Conservation (phyloP, 1,140 invertebrate species). For the Pollicipes pollicipes region DNA sequence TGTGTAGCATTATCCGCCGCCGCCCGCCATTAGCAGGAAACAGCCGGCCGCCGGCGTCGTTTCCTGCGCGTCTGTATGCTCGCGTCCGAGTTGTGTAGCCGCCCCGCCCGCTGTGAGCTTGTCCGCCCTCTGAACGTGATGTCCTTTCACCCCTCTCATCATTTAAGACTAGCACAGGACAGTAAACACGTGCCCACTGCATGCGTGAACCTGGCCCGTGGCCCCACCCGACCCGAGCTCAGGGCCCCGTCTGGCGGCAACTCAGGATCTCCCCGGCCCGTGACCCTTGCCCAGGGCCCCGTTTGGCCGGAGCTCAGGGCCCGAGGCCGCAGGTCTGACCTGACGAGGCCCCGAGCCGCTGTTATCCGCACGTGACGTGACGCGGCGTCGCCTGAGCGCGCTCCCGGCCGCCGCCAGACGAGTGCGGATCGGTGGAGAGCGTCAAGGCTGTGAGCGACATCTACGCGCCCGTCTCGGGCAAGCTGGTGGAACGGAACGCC, state of each 20-base stretch:
- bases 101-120: neutral
- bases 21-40: neutral
- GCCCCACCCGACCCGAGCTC: no score
- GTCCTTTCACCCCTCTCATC: slow-evolving; percentile 6
- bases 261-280: no score
- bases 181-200: no score
- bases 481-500: slow-evolving; percentile 65
- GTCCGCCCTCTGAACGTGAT: neutral
- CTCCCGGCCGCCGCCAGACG: slow-evolving; percentile 34
- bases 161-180: no score
- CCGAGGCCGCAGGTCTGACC: no score
- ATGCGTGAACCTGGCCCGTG: no score
- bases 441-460: slow-evolving; percentile 97
- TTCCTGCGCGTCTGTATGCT: neutral
- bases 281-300: no score
- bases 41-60: neutral
- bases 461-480: slow-evolving; percentile 76
- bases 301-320: no score
- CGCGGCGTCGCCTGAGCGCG: no score
- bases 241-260: no score
- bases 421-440: slow-evolving; percentile 88
- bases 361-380: no score
- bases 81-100: neutral
- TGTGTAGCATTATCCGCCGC: neutral
- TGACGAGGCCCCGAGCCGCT: no score